Evolutionary conservation across 2,113 vertebrate species (phyloP).

Genomic region (Corynorhinus townsendii): DNA sequence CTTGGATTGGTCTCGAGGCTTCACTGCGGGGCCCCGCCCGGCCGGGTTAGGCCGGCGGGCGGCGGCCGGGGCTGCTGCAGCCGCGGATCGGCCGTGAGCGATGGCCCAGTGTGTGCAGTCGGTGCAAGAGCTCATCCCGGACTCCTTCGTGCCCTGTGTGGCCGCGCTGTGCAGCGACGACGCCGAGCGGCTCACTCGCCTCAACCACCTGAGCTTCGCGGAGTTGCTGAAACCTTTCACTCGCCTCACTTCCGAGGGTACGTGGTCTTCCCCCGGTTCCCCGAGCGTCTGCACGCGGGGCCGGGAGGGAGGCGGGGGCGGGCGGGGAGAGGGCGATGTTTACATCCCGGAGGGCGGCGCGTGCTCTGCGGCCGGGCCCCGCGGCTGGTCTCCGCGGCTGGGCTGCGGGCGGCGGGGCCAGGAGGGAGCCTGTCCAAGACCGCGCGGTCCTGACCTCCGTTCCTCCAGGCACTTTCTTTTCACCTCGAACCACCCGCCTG

Average conservation of each 20-base stretch:
- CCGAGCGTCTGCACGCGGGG: neutral
- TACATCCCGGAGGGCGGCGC: neutral
- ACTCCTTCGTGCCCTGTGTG: conserved; percentile 96
- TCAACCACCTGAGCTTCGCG: conserved; percentile 93
- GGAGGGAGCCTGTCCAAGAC: neutral
- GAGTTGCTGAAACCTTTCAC: conserved; percentile 96
- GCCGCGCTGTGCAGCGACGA: conserved; percentile 95
- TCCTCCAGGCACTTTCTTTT: neutral
- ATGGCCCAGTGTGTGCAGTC: conserved; percentile 97
- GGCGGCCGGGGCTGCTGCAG: conserved; percentile 41
- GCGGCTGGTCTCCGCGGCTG: too few relatives aligned
- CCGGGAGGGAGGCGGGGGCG: neutral
- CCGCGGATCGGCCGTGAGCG: conserved; percentile 32
- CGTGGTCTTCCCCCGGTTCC: conserved; percentile 44
- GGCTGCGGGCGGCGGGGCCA: neutral
- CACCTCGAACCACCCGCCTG: accelerated
- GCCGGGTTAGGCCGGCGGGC: conserved; percentile 42
- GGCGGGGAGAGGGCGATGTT: neutral
- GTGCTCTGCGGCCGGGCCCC: too few relatives aligned
- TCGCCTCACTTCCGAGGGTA: conserved; percentile 96
- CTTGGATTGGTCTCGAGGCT: neutral
- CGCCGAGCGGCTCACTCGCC: conserved; percentile 91
- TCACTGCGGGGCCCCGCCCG: conserved; percentile 55
- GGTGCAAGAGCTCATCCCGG: conserved; percentile 97
- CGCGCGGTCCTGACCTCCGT: neutral